A percentile compares a stretch with the other conserved stretches of the same genome.
phyloP scores from a whole-genome alignment of 2,888 invertebrate genomes.

The Globia sparganii region DNA sequence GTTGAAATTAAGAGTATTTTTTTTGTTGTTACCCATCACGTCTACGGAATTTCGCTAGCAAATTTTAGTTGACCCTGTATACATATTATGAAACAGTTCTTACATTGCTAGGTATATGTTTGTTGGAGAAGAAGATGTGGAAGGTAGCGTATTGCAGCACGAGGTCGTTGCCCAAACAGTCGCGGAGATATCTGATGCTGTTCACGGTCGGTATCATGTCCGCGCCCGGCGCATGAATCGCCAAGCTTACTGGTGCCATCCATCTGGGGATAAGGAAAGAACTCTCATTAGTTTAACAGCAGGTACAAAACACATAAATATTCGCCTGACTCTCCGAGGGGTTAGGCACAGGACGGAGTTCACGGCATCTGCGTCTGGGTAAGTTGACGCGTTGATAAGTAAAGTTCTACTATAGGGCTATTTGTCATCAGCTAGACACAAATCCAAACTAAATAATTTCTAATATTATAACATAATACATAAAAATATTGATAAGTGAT shows the following conservation, averaged over 20 bases:
- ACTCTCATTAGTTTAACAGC: conserved; percentile 1
- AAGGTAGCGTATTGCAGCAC: conserved; percentile 95
- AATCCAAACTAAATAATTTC: neutral
- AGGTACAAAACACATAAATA: neutral
- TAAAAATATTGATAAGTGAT: neutral
- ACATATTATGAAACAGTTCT: conserved; percentile 47
- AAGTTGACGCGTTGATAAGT: neutral
- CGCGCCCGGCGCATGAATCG: conserved; percentile 96
- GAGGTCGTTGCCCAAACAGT: conserved; percentile 93
- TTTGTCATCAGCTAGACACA: neutral
- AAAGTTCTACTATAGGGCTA: neutral
- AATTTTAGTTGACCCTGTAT: neutral
- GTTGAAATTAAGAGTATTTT: neutral
- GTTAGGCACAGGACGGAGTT: neutral
- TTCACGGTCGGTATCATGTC: conserved; percentile 95
- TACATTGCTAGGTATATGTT: conserved; percentile 93
- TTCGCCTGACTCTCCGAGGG: neutral
- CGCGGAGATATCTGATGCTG: conserved; percentile 95
- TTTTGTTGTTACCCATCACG: neutral
- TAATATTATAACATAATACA: neutral
- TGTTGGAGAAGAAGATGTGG: conserved; percentile 96
- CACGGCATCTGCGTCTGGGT: neutral
- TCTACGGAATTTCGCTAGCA: neutral
- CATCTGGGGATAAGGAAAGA: conserved; percentile 88
- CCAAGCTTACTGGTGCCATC: conserved; percentile 96